phyloP scores from a whole-genome alignment of 2,113 vertebrate species.

The Alligator mississippiensis region DNA sequence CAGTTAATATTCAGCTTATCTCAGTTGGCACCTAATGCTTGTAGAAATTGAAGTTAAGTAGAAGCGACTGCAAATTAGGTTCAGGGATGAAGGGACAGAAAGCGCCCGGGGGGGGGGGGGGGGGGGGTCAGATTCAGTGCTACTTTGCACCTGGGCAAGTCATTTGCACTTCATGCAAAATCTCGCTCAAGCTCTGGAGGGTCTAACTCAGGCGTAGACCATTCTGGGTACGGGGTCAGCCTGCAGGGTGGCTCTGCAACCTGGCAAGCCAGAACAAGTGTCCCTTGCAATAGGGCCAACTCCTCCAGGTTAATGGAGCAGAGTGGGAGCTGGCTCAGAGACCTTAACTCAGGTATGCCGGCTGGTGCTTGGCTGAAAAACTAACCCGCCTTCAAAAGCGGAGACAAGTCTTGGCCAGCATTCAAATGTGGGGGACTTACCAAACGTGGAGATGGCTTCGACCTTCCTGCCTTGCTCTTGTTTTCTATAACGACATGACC shows the following conservation, averaged over 20 bases:
- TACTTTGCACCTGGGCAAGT: background rate
- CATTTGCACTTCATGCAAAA: background rate
- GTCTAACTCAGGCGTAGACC: background rate
- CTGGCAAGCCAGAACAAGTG: background rate
- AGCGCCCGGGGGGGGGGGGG: too few species aligned
- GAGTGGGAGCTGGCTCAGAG: too few species aligned
- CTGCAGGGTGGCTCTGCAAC: background rate
- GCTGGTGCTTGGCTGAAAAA: too few species aligned
- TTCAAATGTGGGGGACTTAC: background rate
- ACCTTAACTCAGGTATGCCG: too few species aligned
- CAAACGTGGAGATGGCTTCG: accelerated
- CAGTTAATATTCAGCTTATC: background rate
- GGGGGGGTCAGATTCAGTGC: background rate
- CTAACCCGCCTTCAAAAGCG: background rate
- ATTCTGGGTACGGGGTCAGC: background rate
- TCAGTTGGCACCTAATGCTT: background rate
- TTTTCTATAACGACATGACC: background rate
- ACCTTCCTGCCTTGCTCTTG: background rate
- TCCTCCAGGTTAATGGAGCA: background rate
- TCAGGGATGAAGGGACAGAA: constrained; percentile 7
- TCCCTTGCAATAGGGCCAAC: background rate
- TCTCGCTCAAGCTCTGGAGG: accelerated
- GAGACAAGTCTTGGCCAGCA: background rate
- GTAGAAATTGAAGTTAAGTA: background rate
- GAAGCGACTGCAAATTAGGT: constrained; percentile 13